A percentile compares a stretch with the other conserved stretches of the same genome.
Conservation (phyloP, 2,888 invertebrate species). For the Lasioglossum villosulum region DNA sequence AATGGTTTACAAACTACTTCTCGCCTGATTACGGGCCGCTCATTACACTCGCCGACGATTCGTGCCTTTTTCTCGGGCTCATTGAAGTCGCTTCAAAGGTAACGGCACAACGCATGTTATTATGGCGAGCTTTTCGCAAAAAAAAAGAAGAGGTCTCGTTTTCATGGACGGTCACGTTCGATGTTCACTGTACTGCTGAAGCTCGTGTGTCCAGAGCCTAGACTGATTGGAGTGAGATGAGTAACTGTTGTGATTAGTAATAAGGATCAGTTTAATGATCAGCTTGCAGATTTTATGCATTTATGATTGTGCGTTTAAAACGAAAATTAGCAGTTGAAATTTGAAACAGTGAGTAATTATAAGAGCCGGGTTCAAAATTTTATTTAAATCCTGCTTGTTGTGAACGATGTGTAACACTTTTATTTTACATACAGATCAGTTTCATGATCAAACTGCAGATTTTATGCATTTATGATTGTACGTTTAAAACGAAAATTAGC, state of each 20-base stretch:
- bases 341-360: too few relatives aligned
- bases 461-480: too few relatives aligned
- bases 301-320: too few relatives aligned
- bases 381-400: too few relatives aligned
- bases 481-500: too few relatives aligned
- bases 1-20: conserved; percentile 5
- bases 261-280: too few relatives aligned
- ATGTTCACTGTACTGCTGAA: neutral
- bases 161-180: neutral
- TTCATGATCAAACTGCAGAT: too few relatives aligned
- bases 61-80: neutral
- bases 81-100: neutral
- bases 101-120: conserved; percentile 3
- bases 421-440: too few relatives aligned
- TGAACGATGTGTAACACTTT: too few relatives aligned
- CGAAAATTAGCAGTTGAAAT: too few relatives aligned
- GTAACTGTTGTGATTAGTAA: neutral
- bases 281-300: too few relatives aligned
- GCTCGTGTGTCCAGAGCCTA: neutral
- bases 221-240: neutral
- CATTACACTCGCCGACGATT: conserved; percentile 16
- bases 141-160: neutral
- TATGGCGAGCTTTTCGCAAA: neutral
- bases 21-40: conserved; percentile 1
- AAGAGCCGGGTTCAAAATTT: too few relatives aligned